Evolutionary conservation across 1,140 invertebrate species (phyloP).

Genomic region (Samia ricini): DNA sequence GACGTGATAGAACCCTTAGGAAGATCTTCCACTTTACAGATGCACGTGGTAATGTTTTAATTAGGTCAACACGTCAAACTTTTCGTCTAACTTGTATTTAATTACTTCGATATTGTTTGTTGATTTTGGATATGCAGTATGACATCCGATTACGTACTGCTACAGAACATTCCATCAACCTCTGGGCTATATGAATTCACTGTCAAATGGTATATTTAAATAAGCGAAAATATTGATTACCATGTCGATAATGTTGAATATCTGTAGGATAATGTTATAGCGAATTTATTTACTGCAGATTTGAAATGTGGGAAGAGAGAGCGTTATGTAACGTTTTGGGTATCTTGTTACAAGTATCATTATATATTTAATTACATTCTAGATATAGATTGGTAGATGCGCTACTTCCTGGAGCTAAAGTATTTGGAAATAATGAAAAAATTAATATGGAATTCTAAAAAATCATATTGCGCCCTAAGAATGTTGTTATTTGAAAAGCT

Average conservation of each 20-base stretch:
- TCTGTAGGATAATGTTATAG: background rate
- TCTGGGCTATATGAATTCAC: conserved; percentile 9
- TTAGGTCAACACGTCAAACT: conserved; percentile 30
- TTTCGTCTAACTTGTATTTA: background rate
- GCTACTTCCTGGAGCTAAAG: conserved; percentile 70
- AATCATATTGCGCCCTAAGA: conserved; percentile 31
- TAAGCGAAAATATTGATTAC: background rate
- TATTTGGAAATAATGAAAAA: conserved; percentile 42
- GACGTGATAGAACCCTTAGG: conserved; percentile 56
- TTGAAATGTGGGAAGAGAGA: background rate
- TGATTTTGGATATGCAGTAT: conserved; percentile 1
- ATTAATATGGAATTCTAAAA: conserved; percentile 31
- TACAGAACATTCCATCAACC: conserved; percentile 6
- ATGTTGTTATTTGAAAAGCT: conserved; percentile 79
- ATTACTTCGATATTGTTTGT: conserved; percentile 4
- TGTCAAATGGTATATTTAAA: background rate
- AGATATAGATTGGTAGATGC: conserved; percentile 74
- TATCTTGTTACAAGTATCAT: conserved; percentile 12
- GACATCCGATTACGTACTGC: background rate
- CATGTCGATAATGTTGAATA: background rate
- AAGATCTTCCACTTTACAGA: conserved; percentile 41
- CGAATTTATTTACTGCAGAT: conserved; percentile 7
- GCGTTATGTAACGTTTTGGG: background rate
- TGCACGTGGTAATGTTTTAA: conserved; percentile 42
- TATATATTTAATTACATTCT: conserved; percentile 56